Percentiles rank a stretch among this genome's conserved stretches.
Evolutionary conservation across 2,113 vertebrate species (phyloP).

Genomic region (Calonectris borealis): DNA sequence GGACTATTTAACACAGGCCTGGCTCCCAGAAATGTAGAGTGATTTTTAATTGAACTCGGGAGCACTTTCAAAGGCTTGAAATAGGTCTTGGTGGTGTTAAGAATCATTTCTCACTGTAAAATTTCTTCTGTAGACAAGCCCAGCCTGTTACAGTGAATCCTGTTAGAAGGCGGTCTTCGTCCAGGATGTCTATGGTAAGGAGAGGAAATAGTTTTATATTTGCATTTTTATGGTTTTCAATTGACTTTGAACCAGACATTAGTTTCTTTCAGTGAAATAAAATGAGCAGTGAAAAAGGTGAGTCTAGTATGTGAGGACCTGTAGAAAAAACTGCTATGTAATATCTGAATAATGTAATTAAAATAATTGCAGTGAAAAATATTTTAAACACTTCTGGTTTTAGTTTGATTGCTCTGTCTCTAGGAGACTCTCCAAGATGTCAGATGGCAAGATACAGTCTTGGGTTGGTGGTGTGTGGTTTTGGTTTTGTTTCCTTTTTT

Average conservation of each 20-base stretch:
- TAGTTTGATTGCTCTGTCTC: neutral
- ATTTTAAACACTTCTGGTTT: neutral
- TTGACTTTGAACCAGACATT: neutral
- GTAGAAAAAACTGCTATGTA: neutral
- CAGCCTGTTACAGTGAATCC: conserved; percentile 86
- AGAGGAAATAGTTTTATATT: neutral
- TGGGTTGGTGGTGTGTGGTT: neutral
- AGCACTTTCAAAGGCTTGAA: neutral
- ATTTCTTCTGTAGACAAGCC: conserved; percentile 81
- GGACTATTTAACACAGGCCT: neutral
- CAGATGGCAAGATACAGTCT: neutral
- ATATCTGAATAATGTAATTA: neutral
- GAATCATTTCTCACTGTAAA: neutral
- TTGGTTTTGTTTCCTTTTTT: neutral
- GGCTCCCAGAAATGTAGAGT: neutral
- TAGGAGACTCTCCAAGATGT: neutral
- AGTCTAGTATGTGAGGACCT: neutral
- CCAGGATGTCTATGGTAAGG: conserved; percentile 92
- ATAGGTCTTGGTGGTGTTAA: neutral
- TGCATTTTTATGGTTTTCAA: neutral
- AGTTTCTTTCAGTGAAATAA: neutral
- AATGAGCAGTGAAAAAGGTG: neutral
- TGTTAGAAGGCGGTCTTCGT: conserved; percentile 88
- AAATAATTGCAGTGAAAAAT: neutral
- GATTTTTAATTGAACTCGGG: neutral